Conservation (phyloP, 2,113 vertebrate genomes). For the Excalfactoria chinensis region DNA sequence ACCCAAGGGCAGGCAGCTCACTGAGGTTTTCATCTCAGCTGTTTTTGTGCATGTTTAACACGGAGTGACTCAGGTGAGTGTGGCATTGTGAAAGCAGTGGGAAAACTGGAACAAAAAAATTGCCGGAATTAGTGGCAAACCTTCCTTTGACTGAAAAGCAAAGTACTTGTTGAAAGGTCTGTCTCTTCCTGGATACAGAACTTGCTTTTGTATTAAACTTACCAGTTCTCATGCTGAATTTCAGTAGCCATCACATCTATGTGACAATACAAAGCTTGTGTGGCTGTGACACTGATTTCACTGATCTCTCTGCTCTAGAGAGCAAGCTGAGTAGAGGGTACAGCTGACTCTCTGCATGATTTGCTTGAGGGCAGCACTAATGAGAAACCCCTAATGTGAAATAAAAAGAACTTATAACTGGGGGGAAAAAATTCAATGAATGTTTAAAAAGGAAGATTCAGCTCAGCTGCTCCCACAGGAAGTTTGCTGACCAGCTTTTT, state of each 20-base stretch:
- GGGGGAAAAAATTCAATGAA: background rate
- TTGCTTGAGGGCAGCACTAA: constrained; percentile 63
- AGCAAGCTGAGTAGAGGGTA: background rate
- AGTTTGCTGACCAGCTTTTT: constrained; percentile 42
- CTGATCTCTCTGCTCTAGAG: background rate
- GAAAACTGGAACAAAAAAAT: background rate
- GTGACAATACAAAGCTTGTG: background rate
- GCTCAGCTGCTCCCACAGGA: constrained; percentile 48
- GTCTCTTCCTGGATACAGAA: background rate
- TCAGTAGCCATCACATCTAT: background rate
- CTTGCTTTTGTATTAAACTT: background rate
- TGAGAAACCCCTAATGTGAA: constrained; percentile 59
- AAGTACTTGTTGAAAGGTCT: background rate
- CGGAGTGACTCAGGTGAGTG: background rate
- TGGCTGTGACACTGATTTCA: background rate
- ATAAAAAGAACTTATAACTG: background rate
- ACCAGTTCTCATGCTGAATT: background rate
- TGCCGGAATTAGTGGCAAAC: background rate
- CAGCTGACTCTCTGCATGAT: background rate
- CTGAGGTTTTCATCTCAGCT: background rate
- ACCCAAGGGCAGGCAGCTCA: background rate
- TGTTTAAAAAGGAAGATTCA: constrained; percentile 58
- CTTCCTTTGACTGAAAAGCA: background rate
- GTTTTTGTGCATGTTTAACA: background rate
- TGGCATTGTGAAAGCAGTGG: background rate